These are phyloP conservation scores for Strix uralensis DNA, from an alignment of 2,113 vertebrate species.

Conservation along the genomic window DNA sequence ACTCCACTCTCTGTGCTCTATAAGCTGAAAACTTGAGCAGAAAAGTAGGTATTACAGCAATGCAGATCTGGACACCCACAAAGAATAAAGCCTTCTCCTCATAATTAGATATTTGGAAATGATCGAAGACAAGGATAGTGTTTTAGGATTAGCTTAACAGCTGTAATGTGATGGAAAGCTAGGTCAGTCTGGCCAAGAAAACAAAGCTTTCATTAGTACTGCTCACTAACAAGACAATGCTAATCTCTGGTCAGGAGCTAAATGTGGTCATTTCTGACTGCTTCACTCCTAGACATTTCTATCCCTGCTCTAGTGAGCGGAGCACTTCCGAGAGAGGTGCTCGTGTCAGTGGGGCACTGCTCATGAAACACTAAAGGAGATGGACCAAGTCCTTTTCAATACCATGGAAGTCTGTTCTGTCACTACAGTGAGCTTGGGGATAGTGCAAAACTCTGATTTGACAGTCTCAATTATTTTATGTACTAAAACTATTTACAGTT, in stretches of 20 bases:
- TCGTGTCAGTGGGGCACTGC: not conserved
- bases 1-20: not conserved
- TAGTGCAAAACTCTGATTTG: not conserved
- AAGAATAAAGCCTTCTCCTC: not conserved
- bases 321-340: not conserved
- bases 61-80: not conserved
- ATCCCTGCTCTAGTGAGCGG: not conserved
- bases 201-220: constrained; percentile 45
- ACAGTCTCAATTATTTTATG: not conserved
- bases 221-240: constrained; percentile 40
- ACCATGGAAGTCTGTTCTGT: not conserved
- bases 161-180: not conserved
- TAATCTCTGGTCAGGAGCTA: not conserved
- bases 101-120: not conserved
- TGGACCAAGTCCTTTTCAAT: not conserved
- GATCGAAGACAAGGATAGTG: not conserved
- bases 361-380: not conserved
- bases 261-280: not conserved
- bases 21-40: not conserved
- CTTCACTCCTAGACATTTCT: not conserved
- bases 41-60: not conserved
- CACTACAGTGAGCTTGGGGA: not conserved
- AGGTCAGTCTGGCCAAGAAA: constrained; percentile 17
- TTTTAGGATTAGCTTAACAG: not conserved
- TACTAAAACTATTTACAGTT: constrained; percentile 6